These are phyloP conservation scores for Tetheella fluctuosa DNA, from an alignment of 2,888 invertebrate species.

Conservation along the genomic window DNA sequence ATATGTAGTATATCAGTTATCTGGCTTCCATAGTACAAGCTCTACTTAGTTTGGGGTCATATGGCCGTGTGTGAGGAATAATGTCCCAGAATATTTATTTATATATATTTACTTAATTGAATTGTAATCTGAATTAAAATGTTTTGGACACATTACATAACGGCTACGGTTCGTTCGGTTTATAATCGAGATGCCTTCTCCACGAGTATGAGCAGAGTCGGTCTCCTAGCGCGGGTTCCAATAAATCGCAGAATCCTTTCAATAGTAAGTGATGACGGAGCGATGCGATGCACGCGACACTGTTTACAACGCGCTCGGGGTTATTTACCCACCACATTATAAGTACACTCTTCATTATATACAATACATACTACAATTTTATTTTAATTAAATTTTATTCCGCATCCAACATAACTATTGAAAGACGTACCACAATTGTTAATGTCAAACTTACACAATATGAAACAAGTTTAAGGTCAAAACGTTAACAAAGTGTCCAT, in stretches of 20 bases:
- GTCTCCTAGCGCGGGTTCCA: background rate
- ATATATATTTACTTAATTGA: no score
- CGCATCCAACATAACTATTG: no score
- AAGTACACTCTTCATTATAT: background rate
- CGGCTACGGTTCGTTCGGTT: background rate
- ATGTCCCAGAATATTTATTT: no score
- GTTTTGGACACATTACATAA: no score
- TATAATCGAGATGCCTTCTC: background rate
- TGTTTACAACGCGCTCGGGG: background rate
- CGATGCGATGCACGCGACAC: conserved; percentile 21
- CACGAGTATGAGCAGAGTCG: background rate
- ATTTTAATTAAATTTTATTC: no score
- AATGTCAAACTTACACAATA: background rate
- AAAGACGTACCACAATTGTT: background rate
- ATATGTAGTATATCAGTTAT: no score
- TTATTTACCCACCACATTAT: background rate
- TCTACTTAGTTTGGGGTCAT: no score
- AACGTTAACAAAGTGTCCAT: background rate
- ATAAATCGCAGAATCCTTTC: conserved; percentile 58
- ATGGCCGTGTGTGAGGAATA: no score
- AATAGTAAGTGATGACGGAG: conserved; percentile 37
- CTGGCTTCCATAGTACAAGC: no score
- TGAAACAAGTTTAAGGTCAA: conserved; percentile 7
- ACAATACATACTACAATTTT: no score
- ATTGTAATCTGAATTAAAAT: no score